Evolutionary conservation across 2,888 invertebrate species (phyloP).

Genomic region (Chelonus formosanus): DNA sequence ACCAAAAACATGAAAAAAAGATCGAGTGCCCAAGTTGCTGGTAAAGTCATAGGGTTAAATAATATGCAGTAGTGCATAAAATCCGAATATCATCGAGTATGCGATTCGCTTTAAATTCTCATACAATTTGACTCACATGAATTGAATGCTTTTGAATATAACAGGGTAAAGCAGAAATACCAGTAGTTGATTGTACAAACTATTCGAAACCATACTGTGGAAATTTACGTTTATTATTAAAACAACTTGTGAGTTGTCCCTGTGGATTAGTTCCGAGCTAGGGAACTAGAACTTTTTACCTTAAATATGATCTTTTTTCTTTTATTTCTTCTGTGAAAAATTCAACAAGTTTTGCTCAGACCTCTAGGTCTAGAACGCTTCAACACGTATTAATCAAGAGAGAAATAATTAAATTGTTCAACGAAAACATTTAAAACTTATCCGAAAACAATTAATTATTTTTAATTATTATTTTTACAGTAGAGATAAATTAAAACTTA

Average conservation of each 20-base stretch:
- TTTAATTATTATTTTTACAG: too few species aligned
- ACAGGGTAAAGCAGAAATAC: not conserved
- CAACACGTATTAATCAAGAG: too few species aligned
- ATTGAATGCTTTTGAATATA: slow-evolving; percentile 34
- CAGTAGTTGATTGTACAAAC: not conserved
- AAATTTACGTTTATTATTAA: not conserved
- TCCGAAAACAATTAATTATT: too few species aligned
- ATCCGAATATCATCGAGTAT: slow-evolving; percentile 39
- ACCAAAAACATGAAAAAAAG: not conserved
- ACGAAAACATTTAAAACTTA: too few species aligned
- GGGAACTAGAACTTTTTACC: too few species aligned
- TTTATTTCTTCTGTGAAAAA: too few species aligned
- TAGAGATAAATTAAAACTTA: too few species aligned
- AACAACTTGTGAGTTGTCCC: not conserved
- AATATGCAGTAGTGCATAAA: slow-evolving; percentile 43
- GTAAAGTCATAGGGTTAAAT: not conserved
- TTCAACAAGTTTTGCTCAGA: too few species aligned
- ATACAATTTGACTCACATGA: not conserved
- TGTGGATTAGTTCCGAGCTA: too few species aligned
- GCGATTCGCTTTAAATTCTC: slow-evolving; percentile 34
- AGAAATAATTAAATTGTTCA: too few species aligned
- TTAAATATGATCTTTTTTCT: too few species aligned
- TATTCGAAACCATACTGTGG: not conserved
- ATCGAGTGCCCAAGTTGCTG: not conserved
- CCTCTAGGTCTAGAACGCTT: too few species aligned